Evolutionary conservation across 1,140 invertebrate species (phyloP).

Genomic region (Drosophila nasuta): DNA sequence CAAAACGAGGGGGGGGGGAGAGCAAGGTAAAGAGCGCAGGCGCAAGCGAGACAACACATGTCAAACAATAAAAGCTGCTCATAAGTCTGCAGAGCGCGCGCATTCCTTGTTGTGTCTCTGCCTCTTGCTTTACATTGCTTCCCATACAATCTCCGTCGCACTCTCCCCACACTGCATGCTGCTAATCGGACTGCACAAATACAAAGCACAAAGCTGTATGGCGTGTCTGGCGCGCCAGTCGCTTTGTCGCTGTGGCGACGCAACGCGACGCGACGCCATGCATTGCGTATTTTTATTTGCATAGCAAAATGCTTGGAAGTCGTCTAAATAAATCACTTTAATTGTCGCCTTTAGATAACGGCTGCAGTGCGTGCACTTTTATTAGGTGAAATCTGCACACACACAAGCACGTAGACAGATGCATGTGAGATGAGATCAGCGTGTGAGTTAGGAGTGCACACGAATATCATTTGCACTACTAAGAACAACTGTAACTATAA

Average conservation of each 20-base stretch:
- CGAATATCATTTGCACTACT: slow-evolving; percentile 11
- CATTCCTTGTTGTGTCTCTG: slow-evolving; percentile 8
- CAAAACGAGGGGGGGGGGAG: not conserved
- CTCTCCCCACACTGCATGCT: not conserved
- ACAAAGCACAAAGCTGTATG: slow-evolving; percentile 19
- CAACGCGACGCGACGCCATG: not conserved
- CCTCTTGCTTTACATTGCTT: not conserved
- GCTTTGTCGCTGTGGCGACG: slow-evolving; percentile 6
- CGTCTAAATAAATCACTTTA: slow-evolving; percentile 61
- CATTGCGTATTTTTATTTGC: slow-evolving; percentile 56
- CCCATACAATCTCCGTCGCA: not conserved
- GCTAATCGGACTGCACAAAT: slow-evolving; percentile 52
- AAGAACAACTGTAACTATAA: slow-evolving; percentile 34
- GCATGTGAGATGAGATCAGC: slow-evolving; percentile 3
- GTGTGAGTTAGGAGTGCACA: not conserved
- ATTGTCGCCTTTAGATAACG: slow-evolving; percentile 62
- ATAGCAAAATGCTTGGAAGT: slow-evolving; percentile 49
- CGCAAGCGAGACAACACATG: slow-evolving; percentile 1
- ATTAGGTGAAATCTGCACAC: slow-evolving; percentile 48
- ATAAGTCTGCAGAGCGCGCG: slow-evolving; percentile 10
- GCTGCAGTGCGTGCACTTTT: slow-evolving; percentile 52
- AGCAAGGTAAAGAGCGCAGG: not conserved
- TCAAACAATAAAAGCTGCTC: slow-evolving; percentile 18
- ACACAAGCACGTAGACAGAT: not conserved
- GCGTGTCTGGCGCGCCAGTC: slow-evolving; percentile 11